phyloP scores from a whole-genome alignment of 2,888 invertebrate genomes.

The Dasysyrphus albostriatus region DNA sequence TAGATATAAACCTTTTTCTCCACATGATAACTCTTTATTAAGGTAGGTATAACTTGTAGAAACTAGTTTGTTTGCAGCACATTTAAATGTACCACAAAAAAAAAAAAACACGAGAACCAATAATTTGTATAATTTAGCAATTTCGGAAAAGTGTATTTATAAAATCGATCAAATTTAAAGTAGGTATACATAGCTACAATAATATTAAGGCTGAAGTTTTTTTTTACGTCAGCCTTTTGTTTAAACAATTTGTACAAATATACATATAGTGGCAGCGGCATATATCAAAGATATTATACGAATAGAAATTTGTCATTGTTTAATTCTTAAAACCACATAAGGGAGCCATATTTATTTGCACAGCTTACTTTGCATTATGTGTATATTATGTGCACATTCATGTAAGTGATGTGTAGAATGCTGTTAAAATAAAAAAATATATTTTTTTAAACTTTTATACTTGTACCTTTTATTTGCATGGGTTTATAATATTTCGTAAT shows the following conservation, averaged over 20 bases:
- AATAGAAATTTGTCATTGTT: slow-evolving; percentile 25
- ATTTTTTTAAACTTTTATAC: too few species aligned
- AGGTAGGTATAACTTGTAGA: background rate
- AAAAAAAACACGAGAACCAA: background rate
- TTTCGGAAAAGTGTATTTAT: background rate
- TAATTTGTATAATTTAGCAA: background rate
- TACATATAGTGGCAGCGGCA: slow-evolving; percentile 36
- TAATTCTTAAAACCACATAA: slow-evolving; percentile 22
- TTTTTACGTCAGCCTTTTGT: slow-evolving; percentile 26
- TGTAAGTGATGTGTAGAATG: too few species aligned
- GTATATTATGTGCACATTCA: background rate
- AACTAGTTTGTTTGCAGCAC: background rate
- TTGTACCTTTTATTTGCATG: too few species aligned
- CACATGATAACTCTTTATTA: too few species aligned
- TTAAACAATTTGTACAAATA: slow-evolving; percentile 50
- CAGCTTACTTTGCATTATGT: slow-evolving; percentile 24
- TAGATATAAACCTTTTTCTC: background rate
- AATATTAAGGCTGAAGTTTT: slow-evolving; percentile 10
- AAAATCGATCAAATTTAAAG: slow-evolving; percentile 10
- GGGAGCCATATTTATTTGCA: slow-evolving; percentile 44
- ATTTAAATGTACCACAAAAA: background rate
- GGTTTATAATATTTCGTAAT: too few species aligned
- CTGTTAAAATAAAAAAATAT: too few species aligned
- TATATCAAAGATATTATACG: slow-evolving; percentile 23
- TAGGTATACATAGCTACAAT: too few species aligned